Conservation (phyloP, 2,797 vertebrate species). For the Eupleurogrammus muticus region DNA sequence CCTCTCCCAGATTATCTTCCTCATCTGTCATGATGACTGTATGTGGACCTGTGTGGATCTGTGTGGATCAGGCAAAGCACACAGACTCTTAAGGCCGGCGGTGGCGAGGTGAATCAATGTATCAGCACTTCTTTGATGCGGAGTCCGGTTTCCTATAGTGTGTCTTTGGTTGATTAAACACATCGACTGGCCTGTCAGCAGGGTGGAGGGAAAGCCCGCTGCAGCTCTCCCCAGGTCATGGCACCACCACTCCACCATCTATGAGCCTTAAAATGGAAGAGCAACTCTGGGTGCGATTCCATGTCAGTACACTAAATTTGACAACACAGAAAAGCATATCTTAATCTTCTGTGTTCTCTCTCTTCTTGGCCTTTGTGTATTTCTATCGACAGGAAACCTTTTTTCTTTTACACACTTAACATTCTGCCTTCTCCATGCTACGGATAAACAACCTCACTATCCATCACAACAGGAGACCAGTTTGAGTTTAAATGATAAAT, state of each 20-base stretch:
- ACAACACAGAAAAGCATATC: conserved; percentile 32
- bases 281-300: conserved; percentile 23
- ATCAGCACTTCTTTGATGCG: conserved; percentile 72
- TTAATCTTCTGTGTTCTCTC: conserved; percentile 38
- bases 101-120: conserved; percentile 64
- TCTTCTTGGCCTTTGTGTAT: conserved; percentile 1
- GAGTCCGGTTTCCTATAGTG: conserved; percentile 59
- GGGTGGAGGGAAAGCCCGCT: conserved; percentile 61
- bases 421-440: conserved; percentile 9
- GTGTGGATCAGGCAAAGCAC: conserved; percentile 29
- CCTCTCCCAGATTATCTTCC: conserved; percentile 17
- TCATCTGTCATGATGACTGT: conserved; percentile 13
- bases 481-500: conserved; percentile 66
- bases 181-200: conserved; percentile 74
- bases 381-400: conserved; percentile 25
- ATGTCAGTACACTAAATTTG: conserved; percentile 51
- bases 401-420: conserved; percentile 1
- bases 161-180: conserved; percentile 76
- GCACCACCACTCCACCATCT: conserved; percentile 29
- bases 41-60: background rate
- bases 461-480: conserved; percentile 22
- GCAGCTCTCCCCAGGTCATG: conserved; percentile 35
- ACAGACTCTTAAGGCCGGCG: conserved; percentile 49
- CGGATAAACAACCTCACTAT: conserved; percentile 36
- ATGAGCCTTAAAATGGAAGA: conserved; percentile 39